Conservation (phyloP, 92 coral and sea anemone genomes). For the Phymanthus crucifer region DNA sequence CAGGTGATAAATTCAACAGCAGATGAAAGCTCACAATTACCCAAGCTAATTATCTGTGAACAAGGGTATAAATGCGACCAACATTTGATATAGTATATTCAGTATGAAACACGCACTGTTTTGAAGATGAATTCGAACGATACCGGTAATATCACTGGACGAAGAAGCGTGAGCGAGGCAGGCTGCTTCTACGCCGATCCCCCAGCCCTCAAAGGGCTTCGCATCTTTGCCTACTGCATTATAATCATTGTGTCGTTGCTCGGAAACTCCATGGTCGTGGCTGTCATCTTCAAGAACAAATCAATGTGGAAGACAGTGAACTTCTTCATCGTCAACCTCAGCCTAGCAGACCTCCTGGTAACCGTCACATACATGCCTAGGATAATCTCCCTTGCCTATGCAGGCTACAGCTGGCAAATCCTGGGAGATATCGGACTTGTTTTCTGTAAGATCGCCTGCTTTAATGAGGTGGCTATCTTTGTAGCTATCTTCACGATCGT, state of each 20-base stretch:
- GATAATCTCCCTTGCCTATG: constrained; percentile 37
- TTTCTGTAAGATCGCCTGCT: constrained; percentile 66
- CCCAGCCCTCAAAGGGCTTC: constrained; percentile 31
- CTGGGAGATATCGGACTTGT: constrained; percentile 48
- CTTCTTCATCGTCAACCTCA: constrained; percentile 75
- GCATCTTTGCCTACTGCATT: constrained; percentile 57
- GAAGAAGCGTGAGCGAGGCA: constrained; percentile 31
- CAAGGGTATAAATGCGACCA: neutral
- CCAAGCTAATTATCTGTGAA: neutral
- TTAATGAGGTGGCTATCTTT: constrained; percentile 64
- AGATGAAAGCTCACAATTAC: neutral
- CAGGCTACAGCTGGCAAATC: constrained; percentile 67
- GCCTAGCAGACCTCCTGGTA: constrained; percentile 60
- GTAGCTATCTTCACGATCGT: constrained; percentile 74
- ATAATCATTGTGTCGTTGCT: constrained; percentile 51
- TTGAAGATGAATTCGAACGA: neutral
- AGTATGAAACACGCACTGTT: neutral
- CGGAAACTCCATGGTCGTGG: constrained; percentile 62
- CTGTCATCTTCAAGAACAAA: constrained; percentile 52
- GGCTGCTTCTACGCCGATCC: constrained; percentile 58
- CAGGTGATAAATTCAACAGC: neutral
- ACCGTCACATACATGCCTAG: constrained; percentile 73
- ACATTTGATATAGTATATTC: neutral
- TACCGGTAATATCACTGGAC: neutral
- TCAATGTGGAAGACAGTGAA: constrained; percentile 65